Base-by-base conservation (phyloP, 1,140 invertebrate species). In the Brachionus asplanchnoidis region DNA sequence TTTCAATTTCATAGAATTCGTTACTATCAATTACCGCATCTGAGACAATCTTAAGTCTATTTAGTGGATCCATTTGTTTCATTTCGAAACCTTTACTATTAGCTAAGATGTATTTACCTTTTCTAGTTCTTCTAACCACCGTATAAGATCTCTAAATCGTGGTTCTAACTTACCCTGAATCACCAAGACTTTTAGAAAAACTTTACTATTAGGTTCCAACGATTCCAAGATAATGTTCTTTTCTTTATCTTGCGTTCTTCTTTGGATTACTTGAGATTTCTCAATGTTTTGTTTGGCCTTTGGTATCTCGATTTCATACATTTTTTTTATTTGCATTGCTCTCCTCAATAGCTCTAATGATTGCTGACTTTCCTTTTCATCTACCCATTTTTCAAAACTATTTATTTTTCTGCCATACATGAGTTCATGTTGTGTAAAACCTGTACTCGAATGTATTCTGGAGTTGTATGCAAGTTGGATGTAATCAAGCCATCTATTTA, bases 1-100 rank as follows among this genome's bases (percentile, higher is more conserved):
- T 83, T 77, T 83, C 80, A 68, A 83, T 50, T 1, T 78, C 75
- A 42, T 46, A 78, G 23, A 78, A 23, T 36, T 78, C 75, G 11
- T 78, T 42, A 32, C 14, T 65, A 12, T 53, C 40, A 42, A 28
- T 79, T 28, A 79, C 20, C 3, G 46, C n/a, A 36, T 79, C 77
- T 53, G 36, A 56, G 46, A 65, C 77, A 53, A 53, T 32, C 36
- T 73, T 73, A 36, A 79, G 44, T 42, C 40, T 79, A 53, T 53
- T 56, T n/a, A 53, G 23, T 53, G 77, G 77, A 20, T 79, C 56
- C 56, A 1, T 17, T 50, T 32, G 26, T 65, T 79, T 79, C 36
- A 79, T 28, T 40, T 79, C 77, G 8, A 56, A 5, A 28, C 77
- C 77, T 11, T 53, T 20, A 53, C 44, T 53, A 53, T 79, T 79